Evolutionary conservation across 2,888 invertebrate genomes (phyloP), one percentile per base, ranked within the genome.

Genomic region (Terebella lapidaria): DNA sequence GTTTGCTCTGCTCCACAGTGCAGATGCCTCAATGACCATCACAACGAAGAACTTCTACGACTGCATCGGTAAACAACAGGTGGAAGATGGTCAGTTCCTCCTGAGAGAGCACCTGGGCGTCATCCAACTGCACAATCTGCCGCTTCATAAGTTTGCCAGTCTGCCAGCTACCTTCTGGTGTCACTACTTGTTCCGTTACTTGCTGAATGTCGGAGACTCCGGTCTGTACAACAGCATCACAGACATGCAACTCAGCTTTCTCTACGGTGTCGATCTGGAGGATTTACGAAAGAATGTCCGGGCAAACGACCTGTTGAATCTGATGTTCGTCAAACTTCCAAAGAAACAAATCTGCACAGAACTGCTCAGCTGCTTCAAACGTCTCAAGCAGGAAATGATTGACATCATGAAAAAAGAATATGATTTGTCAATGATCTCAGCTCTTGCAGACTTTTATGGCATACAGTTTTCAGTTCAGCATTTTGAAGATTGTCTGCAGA

Each of bases 201-300:
- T 54, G 4, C 26, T 62, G 3, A 62, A 62, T 46, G 28, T 62
- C 22, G 62, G 62, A 4, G 62, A 62, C 35, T 62, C 62, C 1
- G 62, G 62, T 2, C 35, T 62, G 45, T 62, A 59, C 24, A 62
- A 62, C 26, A 52, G 56, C 4, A 30, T 62, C 29, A 59, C 62
- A 3, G 62, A 62, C 35, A 24, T 29, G 2, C 35, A 51, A 30
- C 45, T 59, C 22, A 26, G 45, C 10, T 59, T 59, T 45, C 29
- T 62, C 2, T 59, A 59, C 30, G 62, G 62, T 20, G 59, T 62
- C 3, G 62, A 62, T 25, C 27, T 62, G 52, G 59, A 59, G 28
- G 62, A 62, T 20, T n/a, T 4, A 18, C 30, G 62, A 29, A 42
- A 25, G 5, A 20, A 52, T 26, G 45, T 56, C 2, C 22, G 45